These are phyloP conservation scores for Urophycis tenuis DNA, from an alignment of 2,797 vertebrate species.

Conservation along the genomic window DNA sequence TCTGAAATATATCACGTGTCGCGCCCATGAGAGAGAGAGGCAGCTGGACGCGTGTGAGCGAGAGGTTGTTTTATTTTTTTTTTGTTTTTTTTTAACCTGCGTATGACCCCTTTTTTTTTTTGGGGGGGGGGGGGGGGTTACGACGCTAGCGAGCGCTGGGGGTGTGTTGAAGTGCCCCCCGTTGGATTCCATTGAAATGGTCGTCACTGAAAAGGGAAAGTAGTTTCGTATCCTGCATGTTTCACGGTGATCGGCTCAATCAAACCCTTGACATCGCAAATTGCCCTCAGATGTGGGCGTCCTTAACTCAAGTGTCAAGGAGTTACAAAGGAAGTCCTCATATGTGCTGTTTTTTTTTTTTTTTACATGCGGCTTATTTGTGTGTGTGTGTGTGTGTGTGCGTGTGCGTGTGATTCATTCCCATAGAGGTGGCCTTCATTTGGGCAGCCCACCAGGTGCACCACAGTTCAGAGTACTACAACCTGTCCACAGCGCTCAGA, in stretches of 20 bases:
- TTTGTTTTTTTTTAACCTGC: neutral
- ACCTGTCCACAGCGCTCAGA: constrained; percentile 85
- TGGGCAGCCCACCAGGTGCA: constrained; percentile 92
- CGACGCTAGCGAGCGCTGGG: neutral
- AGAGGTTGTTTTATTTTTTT: no score
- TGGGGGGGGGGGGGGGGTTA: no score
- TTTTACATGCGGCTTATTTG: constrained; percentile 9
- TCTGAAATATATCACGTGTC: constrained; percentile 41
- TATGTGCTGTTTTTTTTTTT: neutral
- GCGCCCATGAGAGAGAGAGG: constrained; percentile 14
- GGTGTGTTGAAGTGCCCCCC: neutral
- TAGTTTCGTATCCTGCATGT: neutral
- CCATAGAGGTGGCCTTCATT: constrained; percentile 85
- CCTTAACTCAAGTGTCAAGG: neutral
- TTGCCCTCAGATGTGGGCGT: neutral
- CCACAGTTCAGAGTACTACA: constrained; percentile 94
- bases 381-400: constrained; percentile 4
- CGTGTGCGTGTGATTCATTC: constrained; percentile 14
- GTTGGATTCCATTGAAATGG: neutral
- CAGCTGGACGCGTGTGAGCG: constrained; percentile 26
- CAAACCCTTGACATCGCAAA: neutral
- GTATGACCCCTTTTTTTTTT: neutral
- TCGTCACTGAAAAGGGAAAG: neutral
- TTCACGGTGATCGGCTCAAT: neutral
- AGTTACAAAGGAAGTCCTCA: neutral